Evolutionary conservation across 2,113 vertebrate species (phyloP), one percentile per base, ranked within the genome.

Genomic region (Antechinus stuartii): DNA sequence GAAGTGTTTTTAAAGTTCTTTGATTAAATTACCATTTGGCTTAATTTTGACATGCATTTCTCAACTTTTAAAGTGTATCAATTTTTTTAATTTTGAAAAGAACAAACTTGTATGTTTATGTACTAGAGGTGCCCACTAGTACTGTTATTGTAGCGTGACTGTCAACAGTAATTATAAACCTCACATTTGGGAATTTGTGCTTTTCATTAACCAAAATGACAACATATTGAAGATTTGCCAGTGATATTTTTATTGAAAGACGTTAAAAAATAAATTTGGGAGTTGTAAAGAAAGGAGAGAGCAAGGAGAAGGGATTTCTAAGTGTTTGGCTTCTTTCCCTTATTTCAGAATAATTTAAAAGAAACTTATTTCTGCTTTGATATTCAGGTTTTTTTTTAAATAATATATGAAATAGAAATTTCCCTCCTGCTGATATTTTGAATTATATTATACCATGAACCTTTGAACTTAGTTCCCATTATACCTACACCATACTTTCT

Each of bases 1-100:
- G 47, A 97, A 97, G 89, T 97, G 91, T 97, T 98, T 98, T 96
- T 94, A 0, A 97, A 97, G 91, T 96, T 97, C 94, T 95, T 97
- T 9, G 14, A 90, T 90, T 97, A 96, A 97, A 97, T 96, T 96
- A 93, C 96, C 97, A 27, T 95, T 98, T 98, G 97, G 22, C 84
- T 94, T 96, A 91, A 95, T 97, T 97, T 96, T 97, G 97, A 96
- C 96, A 95, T 90, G 96, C 92, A 8, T 47, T 97, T 97, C 97
- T 93, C 42, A 35, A 92, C 35, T 52, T 97, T 57, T 93, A 96
- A 97, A 97, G 95, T 97, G 95, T 97, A 89, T 97, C 96, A 96
- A 91, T 94, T 95, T 97, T 95, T 49, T 54, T 89, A 90, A n/a
- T 54, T 95, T 92, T 92, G 50, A 93, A 96, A 96, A 91, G 89